Percentiles rank a stretch among this genome's conserved stretches.
Evolutionary conservation across 2,797 vertebrate species (phyloP).

Genomic region (Lepilemur septentrionalis): DNA sequence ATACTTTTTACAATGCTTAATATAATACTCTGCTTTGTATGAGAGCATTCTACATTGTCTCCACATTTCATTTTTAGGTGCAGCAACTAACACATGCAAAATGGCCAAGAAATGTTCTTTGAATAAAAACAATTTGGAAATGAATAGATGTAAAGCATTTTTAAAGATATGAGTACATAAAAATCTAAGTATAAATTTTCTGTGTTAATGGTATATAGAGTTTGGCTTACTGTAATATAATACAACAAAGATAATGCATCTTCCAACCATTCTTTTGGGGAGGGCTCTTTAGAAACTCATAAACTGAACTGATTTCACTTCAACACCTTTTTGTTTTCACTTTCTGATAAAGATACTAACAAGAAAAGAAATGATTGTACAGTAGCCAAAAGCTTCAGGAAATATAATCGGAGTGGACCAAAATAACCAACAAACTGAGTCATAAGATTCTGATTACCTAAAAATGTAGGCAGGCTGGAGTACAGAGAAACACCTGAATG

Average conservation of each 20-base stretch:
- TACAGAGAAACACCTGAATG: constrained; percentile 3
- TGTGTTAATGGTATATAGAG: neutral
- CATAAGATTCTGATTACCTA: constrained; percentile 40
- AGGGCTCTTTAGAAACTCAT: neutral
- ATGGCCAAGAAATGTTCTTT: neutral
- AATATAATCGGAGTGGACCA: neutral
- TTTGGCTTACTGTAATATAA: neutral
- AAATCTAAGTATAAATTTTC: neutral
- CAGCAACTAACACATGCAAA: neutral
- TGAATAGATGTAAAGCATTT: neutral
- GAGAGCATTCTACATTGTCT: neutral
- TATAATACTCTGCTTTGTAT: neutral
- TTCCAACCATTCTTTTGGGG: neutral
- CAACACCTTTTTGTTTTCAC: neutral
- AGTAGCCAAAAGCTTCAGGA: neutral
- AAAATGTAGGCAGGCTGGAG: neutral
- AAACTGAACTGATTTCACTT: neutral
- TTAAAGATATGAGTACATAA: neutral
- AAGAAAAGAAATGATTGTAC: neutral
- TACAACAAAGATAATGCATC: neutral
- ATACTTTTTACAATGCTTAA: neutral
- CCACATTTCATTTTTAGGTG: neutral
- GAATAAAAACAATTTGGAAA: neutral
- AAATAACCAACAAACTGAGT: constrained; percentile 45
- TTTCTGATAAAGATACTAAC: constrained; percentile 7